These are phyloP conservation scores for Abrostola triplasia DNA, from an alignment of 2,888 invertebrate genomes.

Conservation along the genomic window DNA sequence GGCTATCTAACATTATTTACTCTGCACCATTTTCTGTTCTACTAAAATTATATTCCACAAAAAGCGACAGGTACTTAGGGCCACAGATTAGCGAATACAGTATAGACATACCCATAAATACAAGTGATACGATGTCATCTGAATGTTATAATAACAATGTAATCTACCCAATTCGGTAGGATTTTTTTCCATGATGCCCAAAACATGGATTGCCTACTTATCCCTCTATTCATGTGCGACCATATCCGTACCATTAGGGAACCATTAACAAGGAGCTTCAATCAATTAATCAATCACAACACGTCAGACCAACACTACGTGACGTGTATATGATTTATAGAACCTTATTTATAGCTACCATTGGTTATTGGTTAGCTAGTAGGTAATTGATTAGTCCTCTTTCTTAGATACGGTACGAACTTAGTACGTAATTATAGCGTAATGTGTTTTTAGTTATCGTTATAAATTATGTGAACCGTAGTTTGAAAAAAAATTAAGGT, in stretches of 20 bases:
- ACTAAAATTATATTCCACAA: too few species aligned
- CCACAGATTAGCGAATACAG: too few species aligned
- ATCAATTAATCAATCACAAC: slow-evolving; percentile 57
- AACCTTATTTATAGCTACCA: slow-evolving; percentile 33
- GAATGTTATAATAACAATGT: background rate
- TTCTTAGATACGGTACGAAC: background rate
- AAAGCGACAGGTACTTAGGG: too few species aligned
- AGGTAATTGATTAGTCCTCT: slow-evolving; percentile 27
- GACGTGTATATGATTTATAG: slow-evolving; percentile 54
- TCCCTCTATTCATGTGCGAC: slow-evolving; percentile 32
- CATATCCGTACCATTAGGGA: slow-evolving; percentile 50
- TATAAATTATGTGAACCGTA: too few species aligned
- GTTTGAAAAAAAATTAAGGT: too few species aligned
- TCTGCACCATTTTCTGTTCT: too few species aligned
- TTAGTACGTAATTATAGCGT: too few species aligned
- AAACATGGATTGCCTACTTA: slow-evolving; percentile 21
- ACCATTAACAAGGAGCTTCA: slow-evolving; percentile 52
- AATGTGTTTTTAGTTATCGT: too few species aligned
- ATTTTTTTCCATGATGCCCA: slow-evolving; percentile 26
- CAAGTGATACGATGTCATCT: too few species aligned
- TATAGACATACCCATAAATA: too few species aligned
- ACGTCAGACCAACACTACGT: slow-evolving; percentile 50
- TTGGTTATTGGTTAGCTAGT: slow-evolving; percentile 29
- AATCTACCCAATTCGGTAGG: slow-evolving; percentile 23
- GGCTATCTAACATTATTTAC: too few species aligned